Evolutionary conservation across 1,140 invertebrate species (phyloP).

Genomic region (Philaenus spumarius): DNA sequence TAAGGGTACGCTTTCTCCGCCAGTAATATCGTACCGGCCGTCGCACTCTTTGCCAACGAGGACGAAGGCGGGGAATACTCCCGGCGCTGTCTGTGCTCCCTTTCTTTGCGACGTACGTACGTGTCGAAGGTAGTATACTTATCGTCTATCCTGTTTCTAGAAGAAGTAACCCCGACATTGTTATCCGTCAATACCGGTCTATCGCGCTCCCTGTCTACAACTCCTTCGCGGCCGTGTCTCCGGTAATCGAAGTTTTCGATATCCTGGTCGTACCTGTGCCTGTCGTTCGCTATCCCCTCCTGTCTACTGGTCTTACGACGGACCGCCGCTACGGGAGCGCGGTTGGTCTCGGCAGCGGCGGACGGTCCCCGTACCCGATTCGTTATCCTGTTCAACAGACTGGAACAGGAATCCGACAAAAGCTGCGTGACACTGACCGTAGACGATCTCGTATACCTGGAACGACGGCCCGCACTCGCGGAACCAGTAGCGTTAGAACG

Average conservation of each 20-base stretch:
- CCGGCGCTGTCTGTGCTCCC: conserved; percentile 12
- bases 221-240: neutral
- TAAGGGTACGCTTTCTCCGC: conserved; percentile 62
- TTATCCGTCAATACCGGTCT: neutral
- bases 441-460: conserved; percentile 64
- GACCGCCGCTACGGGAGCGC: neutral
- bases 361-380: conserved; percentile 62
- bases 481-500: conserved; percentile 1
- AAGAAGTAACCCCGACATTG: conserved; percentile 29
- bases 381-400: conserved; percentile 67
- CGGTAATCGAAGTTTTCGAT: neutral
- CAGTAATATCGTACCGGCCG: conserved; percentile 50
- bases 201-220: conserved; percentile 29
- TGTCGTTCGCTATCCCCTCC: neutral
- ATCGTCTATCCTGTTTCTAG: conserved; percentile 26
- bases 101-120: conserved; percentile 40
- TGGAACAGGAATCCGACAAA: conserved; percentile 75
- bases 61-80: conserved; percentile 5
- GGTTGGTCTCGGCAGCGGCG: conserved; percentile 27
- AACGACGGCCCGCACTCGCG: conserved; percentile 33
- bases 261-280: too few species aligned
- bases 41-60: conserved; percentile 50
- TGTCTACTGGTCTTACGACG: neutral
- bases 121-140: conserved; percentile 49
- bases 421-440: conserved; percentile 76